Evolutionary conservation across 2,113 vertebrate species (phyloP).

Genomic region (Lipophrys pholis): DNA sequence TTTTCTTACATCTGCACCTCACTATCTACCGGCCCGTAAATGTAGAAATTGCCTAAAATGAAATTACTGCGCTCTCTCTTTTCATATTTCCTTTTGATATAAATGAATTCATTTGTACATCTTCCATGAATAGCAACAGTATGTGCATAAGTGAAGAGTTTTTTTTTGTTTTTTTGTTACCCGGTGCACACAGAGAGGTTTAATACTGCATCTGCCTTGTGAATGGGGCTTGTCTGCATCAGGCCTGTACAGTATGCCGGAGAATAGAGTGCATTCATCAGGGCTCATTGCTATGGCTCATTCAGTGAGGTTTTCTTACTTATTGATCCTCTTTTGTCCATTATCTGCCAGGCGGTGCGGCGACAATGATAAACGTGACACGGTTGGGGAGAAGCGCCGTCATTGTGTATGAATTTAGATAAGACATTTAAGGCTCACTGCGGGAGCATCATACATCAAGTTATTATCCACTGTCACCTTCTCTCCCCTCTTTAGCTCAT

Average conservation of each 20-base stretch:
- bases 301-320: conserved; percentile 58
- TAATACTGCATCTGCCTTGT: not conserved
- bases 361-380: conserved; percentile 59
- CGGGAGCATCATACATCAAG: conserved; percentile 59
- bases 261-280: conserved; percentile 59
- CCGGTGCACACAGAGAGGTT: conserved; percentile 8
- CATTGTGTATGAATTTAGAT: conserved; percentile 73
- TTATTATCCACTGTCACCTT: conserved; percentile 64
- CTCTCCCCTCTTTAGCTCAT: conserved; percentile 49
- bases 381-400: conserved; percentile 42
- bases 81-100: not conserved
- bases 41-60: no score
- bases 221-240: conserved; percentile 12
- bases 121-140: not conserved
- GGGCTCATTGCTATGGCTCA: conserved; percentile 19
- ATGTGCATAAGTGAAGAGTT: not conserved
- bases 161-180: not conserved
- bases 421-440: conserved; percentile 67
- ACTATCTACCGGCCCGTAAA: no score
- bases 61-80: no score
- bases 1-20: no score
- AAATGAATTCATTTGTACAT: conserved; percentile 3
- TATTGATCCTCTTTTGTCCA: conserved; percentile 72
- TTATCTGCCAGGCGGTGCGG: conserved; percentile 58
- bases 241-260: conserved; percentile 23